Conservation (phyloP, 1,140 invertebrate species). For the Camponotus pennsylvanicus region DNA sequence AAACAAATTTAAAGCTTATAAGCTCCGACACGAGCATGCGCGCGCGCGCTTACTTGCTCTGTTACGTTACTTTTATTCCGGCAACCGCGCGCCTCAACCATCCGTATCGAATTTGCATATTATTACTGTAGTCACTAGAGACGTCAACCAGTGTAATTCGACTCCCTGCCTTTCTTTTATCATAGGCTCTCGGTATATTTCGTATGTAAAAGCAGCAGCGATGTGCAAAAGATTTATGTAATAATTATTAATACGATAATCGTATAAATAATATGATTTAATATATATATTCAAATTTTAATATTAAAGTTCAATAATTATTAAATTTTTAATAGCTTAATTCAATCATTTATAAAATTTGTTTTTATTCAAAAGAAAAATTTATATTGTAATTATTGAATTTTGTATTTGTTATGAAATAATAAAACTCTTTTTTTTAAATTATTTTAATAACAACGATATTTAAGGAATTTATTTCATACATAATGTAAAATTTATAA, state of each 20-base stretch:
- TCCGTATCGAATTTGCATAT: conserved; percentile 56
- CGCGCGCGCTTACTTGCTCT: conserved; percentile 31
- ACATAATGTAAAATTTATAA: no score
- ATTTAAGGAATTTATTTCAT: no score
- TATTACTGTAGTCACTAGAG: conserved; percentile 46
- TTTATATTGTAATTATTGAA: no score
- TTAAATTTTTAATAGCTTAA: no score
- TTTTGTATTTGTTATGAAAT: no score
- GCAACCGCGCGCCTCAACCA: conserved; percentile 45
- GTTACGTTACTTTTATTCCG: conserved; percentile 52
- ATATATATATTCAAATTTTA: not conserved
- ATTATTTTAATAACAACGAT: no score
- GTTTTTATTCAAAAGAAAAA: no score
- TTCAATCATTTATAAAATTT: no score
- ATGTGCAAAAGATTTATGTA: not conserved
- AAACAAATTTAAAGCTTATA: conserved; percentile 67
- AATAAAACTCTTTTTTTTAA: no score
- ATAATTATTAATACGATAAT: conserved; percentile 14
- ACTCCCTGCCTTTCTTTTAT: not conserved
- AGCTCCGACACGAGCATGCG: conserved; percentile 48
- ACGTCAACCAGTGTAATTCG: conserved; percentile 41
- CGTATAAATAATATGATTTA: not conserved
- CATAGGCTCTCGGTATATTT: not conserved
- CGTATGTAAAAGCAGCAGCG: conserved; percentile 16
- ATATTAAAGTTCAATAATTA: no score